phyloP scores from a whole-genome alignment of 2,888 invertebrate species.

The Tetheella fluctuosa region DNA sequence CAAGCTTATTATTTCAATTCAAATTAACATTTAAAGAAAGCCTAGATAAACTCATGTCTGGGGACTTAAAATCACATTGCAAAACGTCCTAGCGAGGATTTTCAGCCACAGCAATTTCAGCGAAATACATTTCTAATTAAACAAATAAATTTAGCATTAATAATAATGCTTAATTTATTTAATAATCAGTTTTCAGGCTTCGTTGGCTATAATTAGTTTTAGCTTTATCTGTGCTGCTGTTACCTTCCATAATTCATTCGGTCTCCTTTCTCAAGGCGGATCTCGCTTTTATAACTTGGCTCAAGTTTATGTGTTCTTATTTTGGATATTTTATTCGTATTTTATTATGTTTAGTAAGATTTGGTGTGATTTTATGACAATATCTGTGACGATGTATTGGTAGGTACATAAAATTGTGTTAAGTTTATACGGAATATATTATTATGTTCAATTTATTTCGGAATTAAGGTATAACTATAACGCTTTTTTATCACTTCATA shows the following conservation, averaged over 20 bases:
- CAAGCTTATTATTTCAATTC: too few relatives aligned
- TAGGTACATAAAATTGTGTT: not conserved
- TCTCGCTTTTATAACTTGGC: not conserved
- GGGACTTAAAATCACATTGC: not conserved
- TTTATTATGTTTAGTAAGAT: not conserved
- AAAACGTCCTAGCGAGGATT: too few relatives aligned
- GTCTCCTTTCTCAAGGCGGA: constrained; percentile 8
- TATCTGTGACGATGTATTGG: constrained; percentile 2
- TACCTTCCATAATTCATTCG: constrained; percentile 7
- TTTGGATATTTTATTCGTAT: not conserved
- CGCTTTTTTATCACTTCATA: too few relatives aligned
- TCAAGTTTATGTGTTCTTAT: constrained; percentile 1
- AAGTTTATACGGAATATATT: not conserved
- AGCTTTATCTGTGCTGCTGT: constrained; percentile 21
- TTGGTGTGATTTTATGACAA: constrained; percentile 2
- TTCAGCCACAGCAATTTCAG: not conserved
- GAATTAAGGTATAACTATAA: not conserved
- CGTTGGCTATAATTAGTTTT: constrained; percentile 36
- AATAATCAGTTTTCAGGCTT: constrained; percentile 43
- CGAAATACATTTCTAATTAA: constrained; percentile 4
- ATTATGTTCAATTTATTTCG: not conserved
- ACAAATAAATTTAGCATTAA: constrained; percentile 39
- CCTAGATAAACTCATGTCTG: too few relatives aligned
- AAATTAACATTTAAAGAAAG: too few relatives aligned
- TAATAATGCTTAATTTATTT: too few relatives aligned